A percentile compares a stretch with the other conserved stretches of the same genome.
These are phyloP conservation scores for Drosophila lini DNA, from an alignment of 1,140 invertebrate genomes.

Conservation along the genomic window DNA sequence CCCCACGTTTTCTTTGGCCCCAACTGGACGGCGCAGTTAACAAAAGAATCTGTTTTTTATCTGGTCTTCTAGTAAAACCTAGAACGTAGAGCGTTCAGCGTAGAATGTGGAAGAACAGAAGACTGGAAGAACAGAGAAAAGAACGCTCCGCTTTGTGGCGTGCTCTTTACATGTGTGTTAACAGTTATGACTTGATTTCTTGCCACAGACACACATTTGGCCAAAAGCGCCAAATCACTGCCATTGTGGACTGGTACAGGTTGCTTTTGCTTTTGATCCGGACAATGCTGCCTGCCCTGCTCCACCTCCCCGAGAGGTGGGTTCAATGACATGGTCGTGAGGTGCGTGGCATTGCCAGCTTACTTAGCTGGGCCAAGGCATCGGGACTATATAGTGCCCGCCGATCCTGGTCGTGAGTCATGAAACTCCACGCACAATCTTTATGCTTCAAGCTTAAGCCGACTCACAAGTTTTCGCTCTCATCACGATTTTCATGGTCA, in stretches of 20 bases:
- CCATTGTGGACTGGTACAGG: conserved; percentile 45
- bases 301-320: conserved; percentile 2
- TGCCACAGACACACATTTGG: conserved; percentile 55
- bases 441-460: not conserved
- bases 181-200: conserved; percentile 78
- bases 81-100: not conserved
- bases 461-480: conserved; percentile 9
- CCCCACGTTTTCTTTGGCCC: conserved; percentile 39
- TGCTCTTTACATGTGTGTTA: conserved; percentile 47
- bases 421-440: conserved; percentile 40
- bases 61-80: conserved; percentile 11
- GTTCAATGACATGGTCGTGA: conserved; percentile 44
- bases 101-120: conserved; percentile 13
- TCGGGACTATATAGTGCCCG: not conserved
- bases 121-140: conserved; percentile 6
- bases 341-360: conserved; percentile 21
- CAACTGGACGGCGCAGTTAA: conserved; percentile 44
- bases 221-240: conserved; percentile 71
- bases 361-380: conserved; percentile 27
- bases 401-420: conserved; percentile 44
- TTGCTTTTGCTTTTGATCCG: conserved; percentile 48
- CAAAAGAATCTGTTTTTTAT: conserved; percentile 48
- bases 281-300: conserved; percentile 33
- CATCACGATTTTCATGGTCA: conserved; percentile 73
- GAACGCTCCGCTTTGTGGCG: conserved; percentile 39